phyloP scores from a whole-genome alignment of 1,140 invertebrate genomes.

The Microplitis demolitor region DNA sequence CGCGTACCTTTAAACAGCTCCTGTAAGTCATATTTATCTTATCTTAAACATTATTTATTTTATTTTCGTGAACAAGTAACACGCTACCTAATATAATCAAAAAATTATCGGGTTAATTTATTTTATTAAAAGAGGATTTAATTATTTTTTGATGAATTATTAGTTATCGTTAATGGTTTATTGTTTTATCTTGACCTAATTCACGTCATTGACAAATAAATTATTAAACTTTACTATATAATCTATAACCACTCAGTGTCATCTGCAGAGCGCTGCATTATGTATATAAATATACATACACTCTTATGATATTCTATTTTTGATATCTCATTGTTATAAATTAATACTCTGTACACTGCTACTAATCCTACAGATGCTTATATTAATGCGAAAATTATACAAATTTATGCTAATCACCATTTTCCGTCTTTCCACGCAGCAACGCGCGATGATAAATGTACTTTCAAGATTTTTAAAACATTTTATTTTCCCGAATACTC shows the following conservation, averaged over 20 bases:
- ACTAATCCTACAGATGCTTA: neutral
- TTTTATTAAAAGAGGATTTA: neutral
- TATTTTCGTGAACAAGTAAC: too few relatives aligned
- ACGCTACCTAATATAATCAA: too few relatives aligned
- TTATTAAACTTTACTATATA: too few relatives aligned
- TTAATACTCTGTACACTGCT: neutral
- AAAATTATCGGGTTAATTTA: too few relatives aligned
- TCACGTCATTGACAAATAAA: too few relatives aligned
- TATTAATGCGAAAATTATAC: neutral
- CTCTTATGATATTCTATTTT: too few relatives aligned
- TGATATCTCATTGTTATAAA: neutral
- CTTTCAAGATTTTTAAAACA: neutral
- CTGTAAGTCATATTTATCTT: conserved; percentile 7
- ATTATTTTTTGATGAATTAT: neutral
- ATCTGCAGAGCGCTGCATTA: too few relatives aligned
- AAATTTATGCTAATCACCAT: neutral
- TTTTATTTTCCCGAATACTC: neutral
- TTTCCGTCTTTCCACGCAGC: neutral
- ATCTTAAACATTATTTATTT: too few relatives aligned
- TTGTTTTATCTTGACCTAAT: neutral
- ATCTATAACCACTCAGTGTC: too few relatives aligned
- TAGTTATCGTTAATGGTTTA: neutral
- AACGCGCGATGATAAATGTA: neutral
- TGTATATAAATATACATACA: too few relatives aligned
- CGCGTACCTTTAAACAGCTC: neutral